These are phyloP conservation scores for Perodicticus potto DNA, from an alignment of 2,797 vertebrate genomes.

Conservation along the genomic window DNA sequence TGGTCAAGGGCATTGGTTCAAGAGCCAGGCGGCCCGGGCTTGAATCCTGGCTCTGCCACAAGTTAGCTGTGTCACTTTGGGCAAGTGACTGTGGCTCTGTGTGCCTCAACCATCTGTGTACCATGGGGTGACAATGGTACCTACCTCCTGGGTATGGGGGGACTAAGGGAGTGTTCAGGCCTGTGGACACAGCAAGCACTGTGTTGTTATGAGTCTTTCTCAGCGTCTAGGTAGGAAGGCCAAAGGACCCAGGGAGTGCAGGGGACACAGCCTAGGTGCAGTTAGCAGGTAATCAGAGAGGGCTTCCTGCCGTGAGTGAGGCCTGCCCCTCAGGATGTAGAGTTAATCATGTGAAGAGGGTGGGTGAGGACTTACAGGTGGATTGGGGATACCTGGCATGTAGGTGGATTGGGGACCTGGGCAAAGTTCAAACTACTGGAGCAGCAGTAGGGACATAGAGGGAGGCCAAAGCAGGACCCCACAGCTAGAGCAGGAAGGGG, in stretches of 20 bases:
- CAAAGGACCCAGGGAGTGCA: neutral
- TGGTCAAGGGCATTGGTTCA: neutral
- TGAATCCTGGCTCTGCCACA: neutral
- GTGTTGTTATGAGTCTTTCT: neutral
- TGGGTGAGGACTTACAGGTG: neutral
- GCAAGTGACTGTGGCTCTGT: too few species aligned
- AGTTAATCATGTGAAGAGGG: neutral
- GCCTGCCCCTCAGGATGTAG: too few species aligned
- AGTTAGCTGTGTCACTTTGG: neutral
- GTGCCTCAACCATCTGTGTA: neutral
- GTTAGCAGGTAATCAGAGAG: neutral
- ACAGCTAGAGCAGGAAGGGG: neutral
- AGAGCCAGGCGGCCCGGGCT: neutral
- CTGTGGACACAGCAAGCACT: fast-evolving
- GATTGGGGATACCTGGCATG: neutral
- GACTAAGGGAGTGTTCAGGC: neutral
- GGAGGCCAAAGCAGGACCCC: neutral
- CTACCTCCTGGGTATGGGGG: neutral
- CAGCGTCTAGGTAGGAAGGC: neutral
- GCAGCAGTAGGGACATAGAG: neutral
- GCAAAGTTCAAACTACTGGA: neutral
- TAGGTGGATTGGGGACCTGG: neutral
- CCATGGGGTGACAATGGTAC: neutral
- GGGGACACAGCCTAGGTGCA: neutral
- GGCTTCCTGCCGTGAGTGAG: neutral